Base-by-base conservation (phyloP, 2,797 vertebrate genomes). In the Acanthiza pusilla region DNA sequence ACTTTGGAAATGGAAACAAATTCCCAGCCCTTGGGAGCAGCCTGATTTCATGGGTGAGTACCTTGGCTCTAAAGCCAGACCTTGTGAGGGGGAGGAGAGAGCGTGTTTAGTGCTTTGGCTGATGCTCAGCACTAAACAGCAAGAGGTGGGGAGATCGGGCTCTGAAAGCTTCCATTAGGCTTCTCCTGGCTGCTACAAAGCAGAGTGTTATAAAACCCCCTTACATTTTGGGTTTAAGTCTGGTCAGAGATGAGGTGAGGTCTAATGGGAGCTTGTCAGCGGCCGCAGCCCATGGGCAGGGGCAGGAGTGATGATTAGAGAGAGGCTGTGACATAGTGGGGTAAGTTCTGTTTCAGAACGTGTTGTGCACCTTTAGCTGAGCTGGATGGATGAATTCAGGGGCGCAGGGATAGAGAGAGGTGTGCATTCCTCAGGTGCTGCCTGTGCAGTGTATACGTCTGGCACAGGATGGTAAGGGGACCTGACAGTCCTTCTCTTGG, bases 1-100 rank as follows among this genome's bases (percentile, higher is more conserved):
- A 13, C 29, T 91, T 86, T 77, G 58, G 72, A 94, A 94, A 58
- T 22, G 34, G 74, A 88, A 89, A 73, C 77, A 78, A 94, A 81
- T 85, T 65, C 55, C 43, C 78, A 75, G 36, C 15, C 21, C 50
- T 78, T 0, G 0, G 43, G 47, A 92, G 48, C 43, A 92, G 68
- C 50, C 34, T 91, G 60, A 70, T 91, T 96, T 81, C 9, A 9
- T 51, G 22, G 26, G 40, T 75, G 85, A 73, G 57, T 65, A 75
- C n/a, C 71, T 84, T 13, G 18, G 80, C 83, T 62, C 47, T 77
- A 34, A 92, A 71, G n/a, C 21, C 87, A 83, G 55, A 71, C n/a
- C 13, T 60, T n/a, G 29, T 45, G 63, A 55, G 27, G 32, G 38
- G 13, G 22, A 70, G 63, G 53, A 84, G 62, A 45, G 50, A 67